phyloP scores from a whole-genome alignment of 2,888 invertebrate species.

The Tigriopus californicus region DNA sequence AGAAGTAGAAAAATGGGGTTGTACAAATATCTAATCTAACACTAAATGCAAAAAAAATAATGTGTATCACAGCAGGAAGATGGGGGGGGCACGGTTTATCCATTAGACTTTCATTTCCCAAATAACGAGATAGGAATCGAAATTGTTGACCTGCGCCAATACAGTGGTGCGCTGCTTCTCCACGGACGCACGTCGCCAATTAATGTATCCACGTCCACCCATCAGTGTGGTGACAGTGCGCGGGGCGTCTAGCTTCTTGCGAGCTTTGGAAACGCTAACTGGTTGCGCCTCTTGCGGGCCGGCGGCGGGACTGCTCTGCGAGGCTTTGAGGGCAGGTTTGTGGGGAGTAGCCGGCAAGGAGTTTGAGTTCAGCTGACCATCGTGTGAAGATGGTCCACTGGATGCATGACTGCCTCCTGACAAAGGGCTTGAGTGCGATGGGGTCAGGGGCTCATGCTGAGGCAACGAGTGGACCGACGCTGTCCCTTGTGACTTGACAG shows the following conservation, averaged over 20 bases:
- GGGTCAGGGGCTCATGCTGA: neutral
- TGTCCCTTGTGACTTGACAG: neutral
- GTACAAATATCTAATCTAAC: too few species aligned
- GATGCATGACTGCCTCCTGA: neutral
- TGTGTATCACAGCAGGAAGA: too few species aligned
- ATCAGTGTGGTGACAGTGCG: constrained; percentile 59
- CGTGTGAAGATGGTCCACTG: constrained; percentile 13
- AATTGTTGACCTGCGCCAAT: constrained; percentile 45
- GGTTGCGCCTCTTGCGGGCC: neutral
- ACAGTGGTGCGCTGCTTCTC: constrained; percentile 34
- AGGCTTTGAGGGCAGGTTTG: neutral
- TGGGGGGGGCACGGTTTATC: neutral
- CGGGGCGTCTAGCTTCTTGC: constrained; percentile 16
- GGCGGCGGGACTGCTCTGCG: constrained; percentile 2
- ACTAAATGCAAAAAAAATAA: too few species aligned
- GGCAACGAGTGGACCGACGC: neutral
- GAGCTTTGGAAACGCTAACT: neutral
- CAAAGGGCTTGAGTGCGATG: neutral
- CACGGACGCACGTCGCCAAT: constrained; percentile 57
- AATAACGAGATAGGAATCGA: constrained; percentile 68
- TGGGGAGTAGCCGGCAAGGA: constrained; percentile 2
- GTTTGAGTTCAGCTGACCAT: neutral
- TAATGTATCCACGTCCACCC: constrained; percentile 71
- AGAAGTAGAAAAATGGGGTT: too few species aligned
- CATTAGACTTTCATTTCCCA: constrained; percentile 54